phyloP scores from a whole-genome alignment of 1,140 invertebrate species.

The Drosophila mauritiana region DNA sequence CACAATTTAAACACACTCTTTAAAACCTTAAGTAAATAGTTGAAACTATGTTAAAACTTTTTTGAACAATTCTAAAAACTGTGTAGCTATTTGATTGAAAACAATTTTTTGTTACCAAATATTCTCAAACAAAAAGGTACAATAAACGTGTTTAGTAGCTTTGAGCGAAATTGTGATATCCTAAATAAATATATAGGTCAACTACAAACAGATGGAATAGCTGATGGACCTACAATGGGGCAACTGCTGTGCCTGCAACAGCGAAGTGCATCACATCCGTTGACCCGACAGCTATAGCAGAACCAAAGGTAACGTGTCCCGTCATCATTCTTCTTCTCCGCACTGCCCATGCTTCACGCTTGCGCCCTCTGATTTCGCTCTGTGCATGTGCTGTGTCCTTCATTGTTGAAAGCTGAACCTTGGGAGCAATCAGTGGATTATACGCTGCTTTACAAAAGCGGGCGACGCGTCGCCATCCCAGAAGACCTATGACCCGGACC shows the following conservation, averaged over 20 bases:
- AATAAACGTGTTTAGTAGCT: background rate
- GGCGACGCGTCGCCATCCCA: slow-evolving; percentile 39
- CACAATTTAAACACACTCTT: background rate
- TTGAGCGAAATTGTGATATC: background rate
- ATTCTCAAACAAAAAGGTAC: no score
- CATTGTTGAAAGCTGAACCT: slow-evolving; percentile 78
- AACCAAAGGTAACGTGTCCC: slow-evolving; percentile 11
- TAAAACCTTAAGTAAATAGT: background rate
- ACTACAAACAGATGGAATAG: background rate
- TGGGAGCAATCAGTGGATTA: slow-evolving; percentile 81
- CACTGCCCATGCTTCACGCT: background rate
- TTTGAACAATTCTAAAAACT: no score
- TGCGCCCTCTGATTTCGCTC: background rate
- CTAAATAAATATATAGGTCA: background rate
- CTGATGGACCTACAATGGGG: background rate
- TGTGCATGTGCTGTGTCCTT: slow-evolving; percentile 52
- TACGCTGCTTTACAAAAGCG: slow-evolving; percentile 64
- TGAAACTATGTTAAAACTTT: no score
- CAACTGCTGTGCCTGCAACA: background rate
- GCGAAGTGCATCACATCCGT: slow-evolving; percentile 35
- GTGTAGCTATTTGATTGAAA: no score
- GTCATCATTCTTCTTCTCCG: slow-evolving; percentile 12
- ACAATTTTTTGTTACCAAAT: no score
- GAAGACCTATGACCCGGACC: slow-evolving; percentile 38
- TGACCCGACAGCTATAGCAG: slow-evolving; percentile 49